Evolutionary conservation across 2,888 invertebrate genomes (phyloP).

Genomic region (Cosmorhoe ocellata): DNA sequence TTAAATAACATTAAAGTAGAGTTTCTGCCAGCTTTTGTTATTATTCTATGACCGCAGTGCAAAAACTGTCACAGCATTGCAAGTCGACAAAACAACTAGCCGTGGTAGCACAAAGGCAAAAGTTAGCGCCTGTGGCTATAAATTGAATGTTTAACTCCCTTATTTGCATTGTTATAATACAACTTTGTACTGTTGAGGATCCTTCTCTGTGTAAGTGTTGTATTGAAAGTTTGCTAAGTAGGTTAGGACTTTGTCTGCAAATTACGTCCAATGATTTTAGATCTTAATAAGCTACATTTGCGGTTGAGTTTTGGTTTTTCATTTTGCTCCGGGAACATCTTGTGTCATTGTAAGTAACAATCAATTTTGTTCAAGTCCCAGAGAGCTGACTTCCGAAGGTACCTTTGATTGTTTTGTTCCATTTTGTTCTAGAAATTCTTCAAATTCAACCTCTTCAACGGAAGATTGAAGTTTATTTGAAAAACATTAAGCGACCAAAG

Average conservation of each 20-base stretch:
- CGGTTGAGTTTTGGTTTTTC: too few relatives aligned
- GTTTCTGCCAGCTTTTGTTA: not conserved
- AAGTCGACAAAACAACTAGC: conserved; percentile 42
- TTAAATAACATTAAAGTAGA: not conserved
- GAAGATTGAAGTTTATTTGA: too few relatives aligned
- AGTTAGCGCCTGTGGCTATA: conserved; percentile 48
- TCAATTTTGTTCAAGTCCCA: too few relatives aligned
- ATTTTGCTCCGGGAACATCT: too few relatives aligned
- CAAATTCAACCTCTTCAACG: too few relatives aligned
- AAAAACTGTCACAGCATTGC: conserved; percentile 48
- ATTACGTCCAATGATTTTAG: too few relatives aligned
- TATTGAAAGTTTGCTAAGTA: conserved; percentile 29
- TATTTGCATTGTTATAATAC: conserved; percentile 54
- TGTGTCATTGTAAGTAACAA: too few relatives aligned
- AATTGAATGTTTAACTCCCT: conserved; percentile 61
- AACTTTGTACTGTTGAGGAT: conserved; percentile 33
- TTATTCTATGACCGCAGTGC: conserved; percentile 22
- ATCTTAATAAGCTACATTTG: too few relatives aligned
- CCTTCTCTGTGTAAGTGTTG: conserved; percentile 28
- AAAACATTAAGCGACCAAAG: too few relatives aligned
- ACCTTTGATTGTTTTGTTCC: too few relatives aligned
- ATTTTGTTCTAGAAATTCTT: too few relatives aligned
- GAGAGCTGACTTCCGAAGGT: too few relatives aligned
- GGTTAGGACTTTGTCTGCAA: not conserved
- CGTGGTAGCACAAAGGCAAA: conserved; percentile 46